phyloP scores from a whole-genome alignment of 2,888 invertebrate species.

The Trissonchulus latispiculum region DNA sequence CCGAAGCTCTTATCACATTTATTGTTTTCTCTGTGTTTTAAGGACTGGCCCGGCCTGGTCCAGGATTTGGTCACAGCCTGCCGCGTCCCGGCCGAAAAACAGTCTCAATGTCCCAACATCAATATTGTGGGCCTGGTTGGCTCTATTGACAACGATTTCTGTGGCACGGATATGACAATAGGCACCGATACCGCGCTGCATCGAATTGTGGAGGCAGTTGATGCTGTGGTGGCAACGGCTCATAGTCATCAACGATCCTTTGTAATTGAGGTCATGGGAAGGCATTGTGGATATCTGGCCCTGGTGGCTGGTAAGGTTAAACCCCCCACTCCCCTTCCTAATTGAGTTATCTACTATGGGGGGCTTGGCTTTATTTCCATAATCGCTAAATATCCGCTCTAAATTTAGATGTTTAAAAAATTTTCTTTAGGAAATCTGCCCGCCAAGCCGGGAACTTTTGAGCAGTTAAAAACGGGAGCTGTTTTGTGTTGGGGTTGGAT shows the following conservation, averaged over 20 bases:
- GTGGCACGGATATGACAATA: slow-evolving; percentile 99
- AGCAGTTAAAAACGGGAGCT: too few species aligned
- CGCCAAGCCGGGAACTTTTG: too few species aligned
- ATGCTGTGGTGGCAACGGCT: slow-evolving; percentile 94
- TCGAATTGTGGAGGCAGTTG: slow-evolving; percentile 94
- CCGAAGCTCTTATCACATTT: too few species aligned
- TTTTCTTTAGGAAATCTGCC: too few species aligned
- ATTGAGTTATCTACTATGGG: too few species aligned
- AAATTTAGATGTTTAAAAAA: too few species aligned
- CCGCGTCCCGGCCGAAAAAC: slow-evolving; percentile 26
- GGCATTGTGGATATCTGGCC: slow-evolving; percentile 98
- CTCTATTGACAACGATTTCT: slow-evolving; percentile 99
- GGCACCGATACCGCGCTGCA: slow-evolving; percentile 92
- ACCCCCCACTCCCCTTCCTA: too few species aligned
- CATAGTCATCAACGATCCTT: slow-evolving; percentile 96
- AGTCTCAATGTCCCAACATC: slow-evolving; percentile 36
- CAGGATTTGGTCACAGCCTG: slow-evolving; percentile 63
- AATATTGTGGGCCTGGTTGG: slow-evolving; percentile 97
- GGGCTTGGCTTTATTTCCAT: too few species aligned
- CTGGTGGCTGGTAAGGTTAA: slow-evolving; percentile 83
- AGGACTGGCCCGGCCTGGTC: slow-evolving; percentile 53
- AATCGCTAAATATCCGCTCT: too few species aligned
- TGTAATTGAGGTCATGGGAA: slow-evolving; percentile 99
- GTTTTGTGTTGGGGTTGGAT: too few species aligned
- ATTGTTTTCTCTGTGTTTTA: too few species aligned